Evolutionary conservation across 2,113 vertebrate species (phyloP).

Genomic region (Sciurus niger): DNA sequence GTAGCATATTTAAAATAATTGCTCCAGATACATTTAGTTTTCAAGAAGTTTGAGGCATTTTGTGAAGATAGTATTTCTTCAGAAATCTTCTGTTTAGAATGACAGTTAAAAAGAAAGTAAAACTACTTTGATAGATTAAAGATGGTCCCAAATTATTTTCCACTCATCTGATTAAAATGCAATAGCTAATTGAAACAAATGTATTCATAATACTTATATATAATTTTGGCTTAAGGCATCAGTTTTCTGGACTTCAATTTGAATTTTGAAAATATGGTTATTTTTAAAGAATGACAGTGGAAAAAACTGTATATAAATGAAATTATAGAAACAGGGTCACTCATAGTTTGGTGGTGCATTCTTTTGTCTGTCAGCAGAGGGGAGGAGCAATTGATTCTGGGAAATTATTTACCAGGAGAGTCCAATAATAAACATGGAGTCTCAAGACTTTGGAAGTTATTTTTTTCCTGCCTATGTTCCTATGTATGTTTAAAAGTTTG

Average conservation of each 20-base stretch:
- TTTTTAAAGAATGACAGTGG: not conserved
- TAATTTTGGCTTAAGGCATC: not conserved
- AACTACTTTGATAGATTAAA: not conserved
- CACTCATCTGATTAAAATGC: not conserved
- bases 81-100: slow-evolving; percentile 1
- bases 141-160: not conserved
- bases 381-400: accelerated
- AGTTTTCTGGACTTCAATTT: not conserved
- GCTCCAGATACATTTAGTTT: not conserved
- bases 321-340: not conserved
- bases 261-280: not conserved
- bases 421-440: not conserved
- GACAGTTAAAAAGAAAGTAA: not conserved
- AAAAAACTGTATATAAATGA: not conserved
- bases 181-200: not conserved
- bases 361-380: not conserved
- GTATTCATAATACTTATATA: not conserved
- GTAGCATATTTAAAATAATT: not conserved
- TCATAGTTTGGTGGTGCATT: not conserved
- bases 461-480: not conserved
- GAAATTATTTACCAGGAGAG: not conserved
- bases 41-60: not conserved
- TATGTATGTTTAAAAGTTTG: not conserved
- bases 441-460: not conserved
- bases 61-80: not conserved